These are phyloP conservation scores for Cephus spinipes DNA, from an alignment of 2,888 invertebrate species.

Conservation along the genomic window DNA sequence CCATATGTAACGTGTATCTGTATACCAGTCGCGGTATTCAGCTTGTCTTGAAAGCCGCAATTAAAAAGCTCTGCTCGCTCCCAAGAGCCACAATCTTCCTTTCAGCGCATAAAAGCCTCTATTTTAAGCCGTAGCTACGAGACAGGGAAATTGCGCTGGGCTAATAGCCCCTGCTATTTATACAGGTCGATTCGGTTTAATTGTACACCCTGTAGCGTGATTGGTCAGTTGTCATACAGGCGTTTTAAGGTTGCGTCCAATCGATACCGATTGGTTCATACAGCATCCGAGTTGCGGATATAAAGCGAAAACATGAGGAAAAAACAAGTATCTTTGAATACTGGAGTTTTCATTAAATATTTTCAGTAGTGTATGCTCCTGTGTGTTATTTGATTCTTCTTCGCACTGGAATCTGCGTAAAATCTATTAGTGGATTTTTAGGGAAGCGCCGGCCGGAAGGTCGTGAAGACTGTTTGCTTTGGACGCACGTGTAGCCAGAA, in stretches of 20 bases:
- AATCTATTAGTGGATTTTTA: neutral
- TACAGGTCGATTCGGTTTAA: neutral
- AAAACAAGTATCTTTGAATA: neutral
- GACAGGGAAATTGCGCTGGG: constrained; percentile 46
- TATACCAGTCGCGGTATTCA: constrained; percentile 18
- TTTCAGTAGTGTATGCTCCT: neutral
- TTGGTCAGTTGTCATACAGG: neutral
- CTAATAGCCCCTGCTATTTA: constrained; percentile 43
- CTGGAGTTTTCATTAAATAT: neutral
- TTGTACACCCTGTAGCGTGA: neutral
- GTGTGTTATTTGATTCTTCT: neutral
- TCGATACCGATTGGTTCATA: neutral
- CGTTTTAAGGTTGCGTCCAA: too few species aligned
- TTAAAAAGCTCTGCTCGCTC: constrained; percentile 32
- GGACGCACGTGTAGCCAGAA: neutral
- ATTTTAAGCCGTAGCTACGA: constrained; percentile 39
- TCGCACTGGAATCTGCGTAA: neutral
- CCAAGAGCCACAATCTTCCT: constrained; percentile 37
- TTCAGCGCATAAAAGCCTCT: constrained; percentile 45
- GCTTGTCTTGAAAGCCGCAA: constrained; percentile 38
- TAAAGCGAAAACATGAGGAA: neutral
- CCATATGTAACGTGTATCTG: neutral
- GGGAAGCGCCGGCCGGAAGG: neutral
- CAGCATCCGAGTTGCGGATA: neutral
- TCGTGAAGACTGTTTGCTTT: too few species aligned